Evolutionary conservation across 2,797 vertebrate genomes (phyloP).

Genomic region (Squalus acanthias): DNA sequence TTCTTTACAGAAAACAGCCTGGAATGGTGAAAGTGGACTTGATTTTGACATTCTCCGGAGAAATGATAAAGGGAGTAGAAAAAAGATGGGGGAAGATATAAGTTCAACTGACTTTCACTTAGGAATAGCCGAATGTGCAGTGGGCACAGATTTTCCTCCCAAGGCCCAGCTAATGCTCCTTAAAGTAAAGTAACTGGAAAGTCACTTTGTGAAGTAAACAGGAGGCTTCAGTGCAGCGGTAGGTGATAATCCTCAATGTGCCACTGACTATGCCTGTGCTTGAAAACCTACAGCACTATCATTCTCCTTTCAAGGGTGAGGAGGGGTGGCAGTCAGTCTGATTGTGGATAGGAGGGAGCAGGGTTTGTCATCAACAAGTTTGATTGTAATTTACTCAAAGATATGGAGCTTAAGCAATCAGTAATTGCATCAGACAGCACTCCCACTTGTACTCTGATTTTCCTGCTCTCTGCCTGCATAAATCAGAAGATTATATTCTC

Average conservation of each 20-base stretch:
- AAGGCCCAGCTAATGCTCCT: background rate
- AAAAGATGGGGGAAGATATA: background rate
- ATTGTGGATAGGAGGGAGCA: background rate
- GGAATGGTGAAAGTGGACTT: background rate
- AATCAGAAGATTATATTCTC: background rate
- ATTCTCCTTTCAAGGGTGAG: background rate
- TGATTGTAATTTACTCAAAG: background rate
- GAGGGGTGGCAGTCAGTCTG: background rate
- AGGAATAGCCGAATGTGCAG: background rate
- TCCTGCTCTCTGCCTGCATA: background rate
- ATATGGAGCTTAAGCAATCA: background rate
- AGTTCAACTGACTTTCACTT: background rate
- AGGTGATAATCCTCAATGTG: background rate
- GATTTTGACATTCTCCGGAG: background rate
- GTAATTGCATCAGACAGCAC: background rate
- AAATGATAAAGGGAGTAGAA: background rate
- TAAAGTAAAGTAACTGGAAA: background rate
- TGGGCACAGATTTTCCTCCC: background rate
- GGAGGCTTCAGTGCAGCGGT: background rate
- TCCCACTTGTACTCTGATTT: background rate
- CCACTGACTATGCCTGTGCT: background rate
- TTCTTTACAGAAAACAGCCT: background rate
- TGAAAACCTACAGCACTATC: background rate
- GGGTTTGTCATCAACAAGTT: background rate
- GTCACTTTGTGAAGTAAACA: background rate